phyloP scores from a whole-genome alignment of 37 sponge, comb jelly and placozoan species.

The Crambe crambe region DNA sequence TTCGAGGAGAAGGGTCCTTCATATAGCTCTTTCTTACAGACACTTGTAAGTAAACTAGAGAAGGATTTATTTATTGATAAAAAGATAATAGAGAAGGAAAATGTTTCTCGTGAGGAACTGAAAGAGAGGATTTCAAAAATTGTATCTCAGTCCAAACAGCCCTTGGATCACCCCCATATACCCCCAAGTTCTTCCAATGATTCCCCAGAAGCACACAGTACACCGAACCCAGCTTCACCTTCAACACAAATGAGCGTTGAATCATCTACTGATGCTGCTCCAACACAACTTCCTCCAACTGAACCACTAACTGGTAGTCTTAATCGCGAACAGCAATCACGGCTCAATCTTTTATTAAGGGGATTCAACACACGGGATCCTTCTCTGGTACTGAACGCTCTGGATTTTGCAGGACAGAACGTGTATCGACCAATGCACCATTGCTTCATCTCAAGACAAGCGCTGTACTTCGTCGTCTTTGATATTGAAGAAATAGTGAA shows the following conservation, averaged over 20 bases:
- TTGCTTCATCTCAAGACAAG: constrained; percentile 64
- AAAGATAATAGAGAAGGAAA: background rate
- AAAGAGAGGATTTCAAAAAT: too few relatives aligned
- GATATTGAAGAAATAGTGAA: constrained; percentile 12
- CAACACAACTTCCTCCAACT: background rate
- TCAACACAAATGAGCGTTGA: too few relatives aligned
- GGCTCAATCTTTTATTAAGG: background rate
- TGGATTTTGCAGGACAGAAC: constrained; percentile 76
- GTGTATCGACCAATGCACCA: constrained; percentile 75
- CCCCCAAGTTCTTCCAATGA: too few relatives aligned
- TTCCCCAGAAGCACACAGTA: too few relatives aligned
- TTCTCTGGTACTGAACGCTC: constrained; percentile 11
- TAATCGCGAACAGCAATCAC: background rate
- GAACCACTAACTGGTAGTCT: background rate
- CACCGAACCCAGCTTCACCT: too few relatives aligned
- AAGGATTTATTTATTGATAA: background rate
- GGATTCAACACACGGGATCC: background rate
- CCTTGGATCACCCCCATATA: too few relatives aligned
- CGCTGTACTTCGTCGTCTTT: constrained; percentile 60
- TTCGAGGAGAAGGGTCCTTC: too few relatives aligned
- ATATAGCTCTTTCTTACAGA: background rate
- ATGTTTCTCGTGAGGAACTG: too few relatives aligned
- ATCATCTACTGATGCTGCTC: background rate
- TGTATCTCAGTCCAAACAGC: too few relatives aligned
- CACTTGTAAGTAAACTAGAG: background rate